phyloP scores from a whole-genome alignment of 1,140 invertebrate species.

The Macrobrachium nipponense region DNA sequence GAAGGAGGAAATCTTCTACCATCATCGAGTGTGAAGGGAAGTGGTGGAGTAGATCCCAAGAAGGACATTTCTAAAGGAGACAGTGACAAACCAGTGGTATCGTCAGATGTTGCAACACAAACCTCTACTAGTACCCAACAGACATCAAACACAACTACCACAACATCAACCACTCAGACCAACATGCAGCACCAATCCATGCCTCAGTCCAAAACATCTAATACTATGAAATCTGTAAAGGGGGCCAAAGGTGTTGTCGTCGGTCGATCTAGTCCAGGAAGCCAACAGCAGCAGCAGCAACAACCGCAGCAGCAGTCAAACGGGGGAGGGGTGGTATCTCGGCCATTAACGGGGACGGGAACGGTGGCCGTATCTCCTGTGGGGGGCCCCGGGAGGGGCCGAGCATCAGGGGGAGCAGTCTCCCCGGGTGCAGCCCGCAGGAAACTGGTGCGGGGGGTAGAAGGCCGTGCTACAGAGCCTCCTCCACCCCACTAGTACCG shows the following conservation, averaged over 20 bases:
- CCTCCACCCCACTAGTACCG: conserved; percentile 72
- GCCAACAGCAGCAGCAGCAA: conserved; percentile 48
- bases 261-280: conserved; percentile 58
- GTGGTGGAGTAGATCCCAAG: neutral
- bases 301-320: conserved; percentile 58
- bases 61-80: conserved; percentile 13
- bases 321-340: conserved; percentile 59
- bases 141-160: conserved; percentile 25
- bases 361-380: conserved; percentile 53
- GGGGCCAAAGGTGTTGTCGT: conserved; percentile 52
- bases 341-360: conserved; percentile 55
- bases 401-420: conserved; percentile 51
- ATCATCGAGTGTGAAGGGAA: conserved; percentile 15
- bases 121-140: conserved; percentile 29
- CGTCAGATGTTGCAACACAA: conserved; percentile 43
- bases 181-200: conserved; percentile 31
- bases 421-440: conserved; percentile 67
- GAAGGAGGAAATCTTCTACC: conserved; percentile 34
- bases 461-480: conserved; percentile 72
- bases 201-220: conserved; percentile 42
- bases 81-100: conserved; percentile 34
- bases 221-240: conserved; percentile 60
- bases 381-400: conserved; percentile 57
- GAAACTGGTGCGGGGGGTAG: conserved; percentile 72
- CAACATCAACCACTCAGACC: conserved; percentile 23